Evolutionary conservation across 2,113 vertebrate genomes (phyloP).

Genomic region (Trichechus manatus): DNA sequence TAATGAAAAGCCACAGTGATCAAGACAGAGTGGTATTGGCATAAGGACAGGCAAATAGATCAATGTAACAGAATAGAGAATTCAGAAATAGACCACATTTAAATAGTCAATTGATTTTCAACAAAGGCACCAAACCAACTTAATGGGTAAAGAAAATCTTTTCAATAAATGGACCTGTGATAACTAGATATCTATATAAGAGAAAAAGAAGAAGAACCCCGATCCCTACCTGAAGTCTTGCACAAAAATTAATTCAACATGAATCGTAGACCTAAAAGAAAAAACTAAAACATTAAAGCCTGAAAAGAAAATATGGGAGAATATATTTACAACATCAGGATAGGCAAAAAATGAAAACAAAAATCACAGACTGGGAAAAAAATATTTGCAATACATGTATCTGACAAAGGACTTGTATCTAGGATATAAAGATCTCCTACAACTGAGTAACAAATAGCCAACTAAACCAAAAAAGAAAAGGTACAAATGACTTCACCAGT

Average conservation of each 20-base stretch:
- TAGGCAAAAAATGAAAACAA: constrained; percentile 45
- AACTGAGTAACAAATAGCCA: constrained; percentile 37
- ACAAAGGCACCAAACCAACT: background rate
- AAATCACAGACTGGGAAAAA: constrained; percentile 6
- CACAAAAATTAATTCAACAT: constrained; percentile 56
- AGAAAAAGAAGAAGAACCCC: background rate
- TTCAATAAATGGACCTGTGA: constrained; percentile 6
- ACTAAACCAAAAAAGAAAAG: constrained; percentile 3
- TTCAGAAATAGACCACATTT: constrained; percentile 1
- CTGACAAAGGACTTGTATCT: background rate
- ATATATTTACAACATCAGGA: background rate
- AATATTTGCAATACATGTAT: constrained; percentile 13
- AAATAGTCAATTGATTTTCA: constrained; percentile 24
- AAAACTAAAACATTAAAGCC: constrained; percentile 1
- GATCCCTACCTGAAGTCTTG: background rate
- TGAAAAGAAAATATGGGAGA: constrained; percentile 21
- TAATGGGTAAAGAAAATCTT: background rate
- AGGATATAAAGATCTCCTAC: constrained; percentile 16
- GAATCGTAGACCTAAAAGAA: constrained; percentile 42
- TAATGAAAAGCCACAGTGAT: constrained; percentile 28
- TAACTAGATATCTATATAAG: background rate
- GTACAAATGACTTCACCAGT: background rate
- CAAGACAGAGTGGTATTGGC: background rate
- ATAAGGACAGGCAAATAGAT: background rate
- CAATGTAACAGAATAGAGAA: background rate